phyloP scores from a whole-genome alignment of 2,888 invertebrate genomes.

The Thymelicus acteon region DNA sequence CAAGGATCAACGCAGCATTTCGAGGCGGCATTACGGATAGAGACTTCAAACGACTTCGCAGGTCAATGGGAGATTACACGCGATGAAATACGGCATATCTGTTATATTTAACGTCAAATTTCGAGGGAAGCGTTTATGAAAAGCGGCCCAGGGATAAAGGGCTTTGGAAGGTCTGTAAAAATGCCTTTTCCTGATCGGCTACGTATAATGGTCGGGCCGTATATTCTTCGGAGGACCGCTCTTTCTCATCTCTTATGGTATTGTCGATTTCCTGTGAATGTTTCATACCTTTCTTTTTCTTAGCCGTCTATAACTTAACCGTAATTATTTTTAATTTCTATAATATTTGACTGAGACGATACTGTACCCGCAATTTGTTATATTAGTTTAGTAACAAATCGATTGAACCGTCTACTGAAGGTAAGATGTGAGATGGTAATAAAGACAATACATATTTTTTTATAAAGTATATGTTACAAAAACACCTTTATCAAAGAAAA shows the following conservation, averaged over 20 bases:
- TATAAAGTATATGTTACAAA: too few species aligned
- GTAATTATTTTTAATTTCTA: not conserved
- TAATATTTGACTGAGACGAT: too few species aligned
- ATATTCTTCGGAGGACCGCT: not conserved
- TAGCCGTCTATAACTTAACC: not conserved
- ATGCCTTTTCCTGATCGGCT: slow-evolving; percentile 12
- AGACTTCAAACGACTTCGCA: slow-evolving; percentile 27
- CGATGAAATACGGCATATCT: slow-evolving; percentile 20
- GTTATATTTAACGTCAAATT: slow-evolving; percentile 30
- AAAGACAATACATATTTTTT: too few species aligned
- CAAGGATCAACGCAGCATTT: slow-evolving; percentile 21
- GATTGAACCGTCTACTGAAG: too few species aligned
- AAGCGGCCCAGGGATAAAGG: slow-evolving; percentile 21
- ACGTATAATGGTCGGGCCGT: slow-evolving; percentile 14
- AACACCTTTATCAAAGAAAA: too few species aligned
- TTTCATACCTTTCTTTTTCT: slow-evolving; percentile 2
- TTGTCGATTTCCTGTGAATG: slow-evolving; percentile 6
- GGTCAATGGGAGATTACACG: slow-evolving; percentile 33
- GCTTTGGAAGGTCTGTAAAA: slow-evolving; percentile 22
- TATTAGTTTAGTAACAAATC: too few species aligned
- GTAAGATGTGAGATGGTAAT: too few species aligned
- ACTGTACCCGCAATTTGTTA: too few species aligned
- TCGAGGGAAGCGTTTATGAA: slow-evolving; percentile 18
- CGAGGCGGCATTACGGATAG: slow-evolving; percentile 16
- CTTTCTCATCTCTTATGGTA: not conserved